Evolutionary conservation across 2,888 invertebrate species (phyloP).

Genomic region (Megamerina dolium): DNA sequence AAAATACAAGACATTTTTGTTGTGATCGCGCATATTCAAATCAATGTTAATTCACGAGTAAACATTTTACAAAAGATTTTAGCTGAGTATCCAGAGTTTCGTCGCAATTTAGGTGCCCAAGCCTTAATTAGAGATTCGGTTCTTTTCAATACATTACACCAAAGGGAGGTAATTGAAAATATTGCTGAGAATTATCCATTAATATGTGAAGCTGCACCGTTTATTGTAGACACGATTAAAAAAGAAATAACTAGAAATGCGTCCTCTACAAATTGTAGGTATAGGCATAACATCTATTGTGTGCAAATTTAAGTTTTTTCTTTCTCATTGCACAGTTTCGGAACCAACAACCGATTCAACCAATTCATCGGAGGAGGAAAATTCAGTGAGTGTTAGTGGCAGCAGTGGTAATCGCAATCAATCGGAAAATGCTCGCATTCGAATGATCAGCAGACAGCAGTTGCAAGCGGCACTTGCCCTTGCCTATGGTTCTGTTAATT

Average conservation of each 20-base stretch:
- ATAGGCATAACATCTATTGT: too few relatives aligned
- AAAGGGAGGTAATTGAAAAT: conserved; percentile 59
- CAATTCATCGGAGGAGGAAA: conserved; percentile 48
- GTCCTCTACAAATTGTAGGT: conserved; percentile 31
- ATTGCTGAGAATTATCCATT: conserved; percentile 62
- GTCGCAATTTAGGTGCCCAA: conserved; percentile 63
- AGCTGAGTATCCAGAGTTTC: conserved; percentile 61
- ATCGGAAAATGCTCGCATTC: conserved; percentile 40
- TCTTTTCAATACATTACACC: conserved; percentile 60
- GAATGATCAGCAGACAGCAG: conserved; percentile 44
- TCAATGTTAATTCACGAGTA: conserved; percentile 51
- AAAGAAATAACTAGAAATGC: conserved; percentile 43
- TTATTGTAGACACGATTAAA: conserved; percentile 45
- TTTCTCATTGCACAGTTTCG: conserved; percentile 26
- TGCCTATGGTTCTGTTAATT: conserved; percentile 42
- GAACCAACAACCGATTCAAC: conserved; percentile 46
- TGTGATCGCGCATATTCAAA: conserved; percentile 44
- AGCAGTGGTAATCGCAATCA: conserved; percentile 32
- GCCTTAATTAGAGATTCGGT: conserved; percentile 68
- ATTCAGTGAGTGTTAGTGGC: conserved; percentile 36
- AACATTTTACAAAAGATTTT: conserved; percentile 58
- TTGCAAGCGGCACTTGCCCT: conserved; percentile 38
- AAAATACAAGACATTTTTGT: conserved; percentile 37
- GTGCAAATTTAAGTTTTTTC: neutral
- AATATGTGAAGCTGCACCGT: conserved; percentile 59